Evolutionary conservation across 2,113 vertebrate species (phyloP).

Genomic region (Hippocampus abdominalis): DNA sequence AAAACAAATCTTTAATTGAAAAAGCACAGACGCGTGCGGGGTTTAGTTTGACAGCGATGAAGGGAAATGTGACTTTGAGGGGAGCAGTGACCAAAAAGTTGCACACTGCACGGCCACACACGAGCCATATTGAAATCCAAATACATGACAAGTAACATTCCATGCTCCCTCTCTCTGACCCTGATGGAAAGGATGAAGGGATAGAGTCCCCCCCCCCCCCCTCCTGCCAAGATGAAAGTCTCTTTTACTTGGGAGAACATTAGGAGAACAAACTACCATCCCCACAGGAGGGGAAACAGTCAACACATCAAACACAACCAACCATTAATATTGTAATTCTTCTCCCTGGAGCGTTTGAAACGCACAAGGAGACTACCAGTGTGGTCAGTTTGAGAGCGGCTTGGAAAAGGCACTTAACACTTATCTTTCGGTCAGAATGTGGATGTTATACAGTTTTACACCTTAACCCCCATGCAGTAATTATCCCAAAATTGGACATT

Average conservation of each 20-base stretch:
- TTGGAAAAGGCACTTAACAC: constrained; percentile 27
- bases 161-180: constrained; percentile 19
- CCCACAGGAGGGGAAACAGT: constrained; percentile 67
- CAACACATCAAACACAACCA: constrained; percentile 65
- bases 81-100: not conserved
- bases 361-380: constrained; percentile 32
- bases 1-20: not conserved
- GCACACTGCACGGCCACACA: constrained; percentile 25
- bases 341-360: constrained; percentile 43
- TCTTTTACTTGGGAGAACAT: constrained; percentile 64
- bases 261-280: constrained; percentile 68
- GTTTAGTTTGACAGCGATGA: not conserved
- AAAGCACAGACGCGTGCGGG: not conserved
- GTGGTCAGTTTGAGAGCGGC: constrained; percentile 37
- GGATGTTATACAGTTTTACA: not conserved
- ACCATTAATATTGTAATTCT: constrained; percentile 61
- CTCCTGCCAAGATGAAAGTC: constrained; percentile 70
- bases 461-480: no score
- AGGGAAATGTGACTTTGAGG: not conserved
- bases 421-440: not conserved
- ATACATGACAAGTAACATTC: constrained; percentile 7
- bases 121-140: constrained; percentile 8
- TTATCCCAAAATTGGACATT: no score
- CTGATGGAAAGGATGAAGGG: constrained; percentile 26
- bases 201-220: constrained; percentile 39